Evolutionary conservation across 2,888 invertebrate species (phyloP).

Genomic region (Axea sp.): DNA sequence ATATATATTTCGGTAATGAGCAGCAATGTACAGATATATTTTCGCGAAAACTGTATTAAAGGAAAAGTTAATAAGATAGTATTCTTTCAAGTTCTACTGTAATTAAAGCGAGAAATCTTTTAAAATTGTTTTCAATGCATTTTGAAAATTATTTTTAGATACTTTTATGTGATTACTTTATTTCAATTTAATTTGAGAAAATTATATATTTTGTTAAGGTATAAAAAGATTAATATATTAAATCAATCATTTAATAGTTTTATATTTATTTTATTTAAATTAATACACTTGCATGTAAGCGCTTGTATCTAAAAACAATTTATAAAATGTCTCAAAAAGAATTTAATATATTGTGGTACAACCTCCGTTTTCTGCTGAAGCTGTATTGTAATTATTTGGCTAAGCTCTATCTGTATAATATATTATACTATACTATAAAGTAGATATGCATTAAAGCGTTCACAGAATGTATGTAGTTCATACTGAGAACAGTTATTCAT

Average conservation of each 20-base stretch:
- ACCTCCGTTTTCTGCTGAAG: slow-evolving; percentile 24
- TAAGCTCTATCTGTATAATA: slow-evolving; percentile 33
- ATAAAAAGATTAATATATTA: too few relatives aligned
- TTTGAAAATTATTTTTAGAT: slow-evolving; percentile 41
- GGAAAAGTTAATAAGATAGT: slow-evolving; percentile 39
- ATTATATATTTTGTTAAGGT: too few relatives aligned
- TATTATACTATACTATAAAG: slow-evolving; percentile 14
- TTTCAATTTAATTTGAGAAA: too few relatives aligned
- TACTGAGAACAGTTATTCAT: slow-evolving; percentile 19
- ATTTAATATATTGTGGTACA: slow-evolving; percentile 37
- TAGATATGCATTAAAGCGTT: slow-evolving; percentile 11
- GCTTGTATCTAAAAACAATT: slow-evolving; percentile 46
- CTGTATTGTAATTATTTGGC: slow-evolving; percentile 29
- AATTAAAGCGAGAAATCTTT: slow-evolving; percentile 16
- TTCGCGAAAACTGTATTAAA: slow-evolving; percentile 26
- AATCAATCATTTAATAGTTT: too few relatives aligned
- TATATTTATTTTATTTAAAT: too few relatives aligned
- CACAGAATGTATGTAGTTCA: slow-evolving; percentile 14
- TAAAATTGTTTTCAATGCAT: slow-evolving; percentile 15
- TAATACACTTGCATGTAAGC: too few relatives aligned
- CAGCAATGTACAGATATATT: slow-evolving; percentile 39
- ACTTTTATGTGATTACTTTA: too few relatives aligned
- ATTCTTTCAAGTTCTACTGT: slow-evolving; percentile 46
- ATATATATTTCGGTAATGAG: slow-evolving; percentile 51
- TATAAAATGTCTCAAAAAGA: slow-evolving; percentile 21